Conservation (phyloP, 2,888 invertebrate species). For the Neoascia interrupta region DNA sequence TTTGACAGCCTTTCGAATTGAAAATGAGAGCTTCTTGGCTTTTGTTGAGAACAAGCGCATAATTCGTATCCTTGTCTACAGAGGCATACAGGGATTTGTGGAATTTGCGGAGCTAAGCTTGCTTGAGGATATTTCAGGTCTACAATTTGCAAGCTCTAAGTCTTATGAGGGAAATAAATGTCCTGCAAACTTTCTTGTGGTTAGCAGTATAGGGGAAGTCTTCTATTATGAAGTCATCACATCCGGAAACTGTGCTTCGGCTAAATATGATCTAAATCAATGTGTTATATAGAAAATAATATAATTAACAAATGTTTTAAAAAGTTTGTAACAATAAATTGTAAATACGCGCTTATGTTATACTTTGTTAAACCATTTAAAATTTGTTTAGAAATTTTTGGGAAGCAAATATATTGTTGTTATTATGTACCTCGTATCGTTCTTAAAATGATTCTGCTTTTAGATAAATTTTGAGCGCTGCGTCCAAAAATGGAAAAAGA, state of each 20-base stretch:
- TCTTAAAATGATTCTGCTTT: no score
- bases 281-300: no score
- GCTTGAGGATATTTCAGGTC: constrained; percentile 62
- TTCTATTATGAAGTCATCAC: constrained; percentile 74
- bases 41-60: constrained; percentile 79
- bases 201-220: constrained; percentile 68
- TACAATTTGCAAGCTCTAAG: constrained; percentile 65
- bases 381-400: no score
- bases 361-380: no score
- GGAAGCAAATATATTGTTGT: no score
- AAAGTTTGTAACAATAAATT: no score
- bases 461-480: no score
- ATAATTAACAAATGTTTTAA: no score
- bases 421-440: no score
- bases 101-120: constrained; percentile 73
- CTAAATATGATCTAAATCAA: no score
- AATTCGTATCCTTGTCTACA: constrained; percentile 75
- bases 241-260: constrained; percentile 70
- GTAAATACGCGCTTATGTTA: no score
- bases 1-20: constrained; percentile 76
- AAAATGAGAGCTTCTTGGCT: constrained; percentile 81
- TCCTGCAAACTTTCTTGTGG: constrained; percentile 70
- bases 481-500: no score
- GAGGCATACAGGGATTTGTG: constrained; percentile 78
- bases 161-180: constrained; percentile 66